Conservation (phyloP, 2,113 vertebrate species). For the Aix galericulata region DNA sequence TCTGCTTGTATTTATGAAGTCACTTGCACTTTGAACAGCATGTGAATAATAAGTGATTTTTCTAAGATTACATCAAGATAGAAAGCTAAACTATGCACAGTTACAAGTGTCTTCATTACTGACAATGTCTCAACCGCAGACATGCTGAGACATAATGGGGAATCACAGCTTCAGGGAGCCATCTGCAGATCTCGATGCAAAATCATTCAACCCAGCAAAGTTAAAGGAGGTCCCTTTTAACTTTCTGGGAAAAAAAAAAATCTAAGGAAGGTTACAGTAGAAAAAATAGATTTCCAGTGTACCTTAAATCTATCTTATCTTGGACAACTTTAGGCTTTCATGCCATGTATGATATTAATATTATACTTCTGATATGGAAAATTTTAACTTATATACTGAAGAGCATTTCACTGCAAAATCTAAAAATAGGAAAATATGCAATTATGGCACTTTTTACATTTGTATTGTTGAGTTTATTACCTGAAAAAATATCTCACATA, state of each 20-base stretch:
- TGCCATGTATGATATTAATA: not conserved
- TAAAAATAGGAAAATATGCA: not conserved
- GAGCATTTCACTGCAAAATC: not conserved
- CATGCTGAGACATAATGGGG: slow-evolving; percentile 38
- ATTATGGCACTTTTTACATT: not conserved
- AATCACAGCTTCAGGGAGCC: slow-evolving; percentile 25
- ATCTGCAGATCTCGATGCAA: slow-evolving; percentile 28
- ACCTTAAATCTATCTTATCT: not conserved
- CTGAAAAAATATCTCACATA: not conserved
- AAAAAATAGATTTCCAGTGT: not conserved
- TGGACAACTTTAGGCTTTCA: not conserved
- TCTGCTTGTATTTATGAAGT: not conserved
- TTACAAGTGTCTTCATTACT: not conserved
- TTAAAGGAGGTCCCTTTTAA: not conserved
- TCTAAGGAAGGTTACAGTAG: not conserved
- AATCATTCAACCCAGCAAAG: not conserved
- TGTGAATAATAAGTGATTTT: slow-evolving; percentile 13
- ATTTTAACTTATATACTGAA: not conserved
- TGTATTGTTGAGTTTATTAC: not conserved
- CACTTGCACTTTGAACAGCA: not conserved
- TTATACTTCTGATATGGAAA: not conserved
- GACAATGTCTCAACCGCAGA: slow-evolving; percentile 15
- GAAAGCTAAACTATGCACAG: slow-evolving; percentile 6
- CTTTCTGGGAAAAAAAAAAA: not conserved
- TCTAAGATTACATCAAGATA: not conserved